phyloP scores from a whole-genome alignment of 2,113 vertebrate species.

The Nesospiza acunhae region DNA sequence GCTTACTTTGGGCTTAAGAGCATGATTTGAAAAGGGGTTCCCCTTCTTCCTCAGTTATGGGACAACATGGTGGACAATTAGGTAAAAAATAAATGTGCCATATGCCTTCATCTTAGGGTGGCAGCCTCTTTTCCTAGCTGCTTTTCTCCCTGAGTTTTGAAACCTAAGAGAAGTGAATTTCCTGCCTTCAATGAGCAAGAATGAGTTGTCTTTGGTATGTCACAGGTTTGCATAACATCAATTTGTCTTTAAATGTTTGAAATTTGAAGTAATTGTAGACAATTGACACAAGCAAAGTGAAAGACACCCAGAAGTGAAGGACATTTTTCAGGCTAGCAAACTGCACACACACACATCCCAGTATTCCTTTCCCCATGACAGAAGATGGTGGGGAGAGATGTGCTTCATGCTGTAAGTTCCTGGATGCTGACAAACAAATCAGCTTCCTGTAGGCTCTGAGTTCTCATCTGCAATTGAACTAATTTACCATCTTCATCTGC shows the following conservation, averaged over 20 bases:
- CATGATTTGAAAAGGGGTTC: background rate
- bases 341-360: background rate
- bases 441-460: background rate
- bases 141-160: background rate
- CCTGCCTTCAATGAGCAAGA: background rate
- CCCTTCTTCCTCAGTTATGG: background rate
- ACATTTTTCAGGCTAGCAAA: background rate
- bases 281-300: background rate
- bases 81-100: background rate
- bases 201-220: background rate
- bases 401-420: background rate
- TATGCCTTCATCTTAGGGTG: background rate
- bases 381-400: background rate
- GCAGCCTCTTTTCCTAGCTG: background rate
- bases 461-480: slow-evolving; percentile 28
- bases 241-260: background rate
- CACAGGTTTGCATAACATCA: background rate
- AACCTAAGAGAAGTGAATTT: background rate
- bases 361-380: background rate
- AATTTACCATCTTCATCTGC: slow-evolving; percentile 39
- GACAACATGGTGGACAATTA: background rate
- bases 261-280: background rate
- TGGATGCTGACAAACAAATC: slow-evolving; percentile 27
- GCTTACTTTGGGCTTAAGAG: background rate
- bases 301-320: background rate